Conservation (phyloP, 2,888 invertebrate genomes). For the Agrochola circellaris region DNA sequence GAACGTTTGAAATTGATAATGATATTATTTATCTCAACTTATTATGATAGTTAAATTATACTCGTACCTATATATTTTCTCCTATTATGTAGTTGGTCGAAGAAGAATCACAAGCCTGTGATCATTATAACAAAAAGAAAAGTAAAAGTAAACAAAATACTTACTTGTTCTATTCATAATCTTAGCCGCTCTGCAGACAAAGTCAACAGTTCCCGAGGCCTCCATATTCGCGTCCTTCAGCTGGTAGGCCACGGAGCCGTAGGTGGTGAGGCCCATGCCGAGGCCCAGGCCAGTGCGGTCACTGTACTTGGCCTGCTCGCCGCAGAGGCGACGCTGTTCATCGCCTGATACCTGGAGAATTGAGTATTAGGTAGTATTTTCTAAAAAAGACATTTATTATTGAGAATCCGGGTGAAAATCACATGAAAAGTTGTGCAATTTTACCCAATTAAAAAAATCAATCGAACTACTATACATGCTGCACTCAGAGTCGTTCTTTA, state of each 20-base stretch:
- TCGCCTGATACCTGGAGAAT: conserved; percentile 92
- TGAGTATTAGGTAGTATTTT: background rate
- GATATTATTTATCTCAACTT: background rate
- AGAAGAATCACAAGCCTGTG: background rate
- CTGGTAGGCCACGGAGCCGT: conserved; percentile 95
- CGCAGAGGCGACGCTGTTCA: conserved; percentile 93
- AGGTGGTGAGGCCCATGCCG: conserved; percentile 91
- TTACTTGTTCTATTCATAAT: conserved; percentile 94
- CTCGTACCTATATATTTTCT: too few relatives aligned
- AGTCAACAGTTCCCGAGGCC: conserved; percentile 93
- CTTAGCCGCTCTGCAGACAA: conserved; percentile 93
- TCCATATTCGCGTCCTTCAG: conserved; percentile 95
- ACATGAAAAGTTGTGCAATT: background rate
- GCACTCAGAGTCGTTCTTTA: too few relatives aligned
- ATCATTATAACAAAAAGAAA: background rate
- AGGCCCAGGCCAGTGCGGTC: conserved; percentile 86
- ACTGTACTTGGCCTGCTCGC: conserved; percentile 91
- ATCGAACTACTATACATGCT: too few relatives aligned
- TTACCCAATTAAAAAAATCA: background rate
- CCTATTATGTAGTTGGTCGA: background rate
- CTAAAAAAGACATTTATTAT: background rate
- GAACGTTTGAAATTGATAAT: background rate
- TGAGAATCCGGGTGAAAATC: background rate
- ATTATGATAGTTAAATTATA: background rate
- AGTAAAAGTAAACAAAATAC: conserved; percentile 61